Evolutionary conservation across 2,113 vertebrate genomes (phyloP).

Genomic region (Saguinus imperator): DNA sequence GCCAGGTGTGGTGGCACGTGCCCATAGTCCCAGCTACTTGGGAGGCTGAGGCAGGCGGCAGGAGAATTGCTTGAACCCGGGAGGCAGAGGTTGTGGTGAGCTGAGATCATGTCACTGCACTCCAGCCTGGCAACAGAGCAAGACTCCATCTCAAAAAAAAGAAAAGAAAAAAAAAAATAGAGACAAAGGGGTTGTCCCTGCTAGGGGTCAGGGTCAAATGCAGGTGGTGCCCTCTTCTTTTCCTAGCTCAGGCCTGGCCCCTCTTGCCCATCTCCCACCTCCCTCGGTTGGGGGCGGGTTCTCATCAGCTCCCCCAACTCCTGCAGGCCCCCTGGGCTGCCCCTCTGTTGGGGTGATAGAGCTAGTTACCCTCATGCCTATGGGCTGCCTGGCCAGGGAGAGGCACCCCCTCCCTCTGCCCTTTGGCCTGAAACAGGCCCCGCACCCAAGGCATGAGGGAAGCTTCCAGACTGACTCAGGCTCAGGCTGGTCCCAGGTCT

Average conservation of each 20-base stretch:
- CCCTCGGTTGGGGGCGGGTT: neutral
- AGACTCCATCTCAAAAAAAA: too few species aligned
- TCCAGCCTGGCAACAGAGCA: too few species aligned
- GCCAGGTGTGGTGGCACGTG: too few species aligned
- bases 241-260: neutral
- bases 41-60: too few species aligned
- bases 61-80: too few species aligned
- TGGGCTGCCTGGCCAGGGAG: neutral
- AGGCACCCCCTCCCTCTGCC: conserved; percentile 23
- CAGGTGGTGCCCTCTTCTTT: neutral
- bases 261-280: neutral
- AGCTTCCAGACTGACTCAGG: neutral
- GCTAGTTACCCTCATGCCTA: neutral
- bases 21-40: too few species aligned
- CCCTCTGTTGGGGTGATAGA: neutral
- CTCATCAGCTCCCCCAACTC: neutral
- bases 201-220: neutral
- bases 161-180: neutral
- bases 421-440: conserved; percentile 43
- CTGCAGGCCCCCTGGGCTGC: fast-evolving
- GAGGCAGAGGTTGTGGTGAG: too few species aligned
- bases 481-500: neutral
- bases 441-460: neutral
- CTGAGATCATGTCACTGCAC: too few species aligned
- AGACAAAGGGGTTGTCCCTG: neutral